A percentile compares a stretch with the other conserved stretches of the same genome.
phyloP scores from a whole-genome alignment of 2,113 vertebrate species.

The Tachuris rubrigastra region DNA sequence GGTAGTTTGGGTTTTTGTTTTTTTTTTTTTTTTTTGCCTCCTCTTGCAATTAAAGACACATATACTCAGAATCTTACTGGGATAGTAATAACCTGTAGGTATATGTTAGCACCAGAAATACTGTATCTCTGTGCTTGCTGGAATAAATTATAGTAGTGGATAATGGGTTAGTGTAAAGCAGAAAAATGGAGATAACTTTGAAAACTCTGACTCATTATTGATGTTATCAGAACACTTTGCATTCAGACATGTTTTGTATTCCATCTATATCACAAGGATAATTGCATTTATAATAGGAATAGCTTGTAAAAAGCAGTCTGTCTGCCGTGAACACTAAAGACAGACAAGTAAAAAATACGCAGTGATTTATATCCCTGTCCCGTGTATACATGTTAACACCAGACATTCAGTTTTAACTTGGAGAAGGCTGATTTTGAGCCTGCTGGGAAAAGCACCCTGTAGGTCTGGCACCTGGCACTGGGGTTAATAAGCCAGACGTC shows the following conservation, averaged over 20 bases:
- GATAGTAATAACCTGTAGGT: neutral
- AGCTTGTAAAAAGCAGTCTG: neutral
- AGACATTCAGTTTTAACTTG: neutral
- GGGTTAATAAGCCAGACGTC: neutral
- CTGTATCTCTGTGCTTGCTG: neutral
- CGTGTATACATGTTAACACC: neutral
- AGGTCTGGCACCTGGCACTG: slow-evolving; percentile 4
- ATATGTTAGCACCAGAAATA: neutral
- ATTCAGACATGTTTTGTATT: neutral
- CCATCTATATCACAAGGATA: neutral
- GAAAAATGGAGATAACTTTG: neutral
- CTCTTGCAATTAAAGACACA: neutral
- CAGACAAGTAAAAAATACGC: neutral
- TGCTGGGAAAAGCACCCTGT: neutral
- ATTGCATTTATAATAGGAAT: neutral
- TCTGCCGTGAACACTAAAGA: neutral
- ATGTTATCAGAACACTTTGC: neutral
- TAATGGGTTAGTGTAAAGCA: neutral
- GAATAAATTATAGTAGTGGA: neutral
- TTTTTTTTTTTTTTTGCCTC: neutral
- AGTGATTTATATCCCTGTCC: neutral
- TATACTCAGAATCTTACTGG: neutral
- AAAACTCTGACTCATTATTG: neutral
- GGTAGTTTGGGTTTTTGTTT: too few relatives aligned
- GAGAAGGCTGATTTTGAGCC: neutral